phyloP scores from a whole-genome alignment of 1,140 invertebrate genomes.

The Drosophila truncata region DNA sequence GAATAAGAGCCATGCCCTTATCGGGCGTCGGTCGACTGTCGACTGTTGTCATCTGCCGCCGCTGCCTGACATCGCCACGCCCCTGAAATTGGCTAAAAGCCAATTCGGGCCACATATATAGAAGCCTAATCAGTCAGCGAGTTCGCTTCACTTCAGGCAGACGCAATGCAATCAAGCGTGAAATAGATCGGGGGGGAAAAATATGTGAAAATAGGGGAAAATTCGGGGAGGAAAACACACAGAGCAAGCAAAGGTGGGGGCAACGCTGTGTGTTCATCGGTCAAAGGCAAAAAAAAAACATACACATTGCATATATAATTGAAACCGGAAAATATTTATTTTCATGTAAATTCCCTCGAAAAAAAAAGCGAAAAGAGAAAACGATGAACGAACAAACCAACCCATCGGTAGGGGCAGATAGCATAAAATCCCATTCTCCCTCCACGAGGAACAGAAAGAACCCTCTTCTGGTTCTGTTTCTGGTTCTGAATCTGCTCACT shows the following conservation, averaged over 20 bases:
- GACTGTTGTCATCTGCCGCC: slow-evolving; percentile 44
- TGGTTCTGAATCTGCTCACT: slow-evolving; percentile 35
- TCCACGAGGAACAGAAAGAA: slow-evolving; percentile 27
- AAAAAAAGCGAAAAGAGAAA: slow-evolving; percentile 20
- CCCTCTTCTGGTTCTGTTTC: slow-evolving; percentile 40
- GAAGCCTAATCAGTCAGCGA: slow-evolving; percentile 65
- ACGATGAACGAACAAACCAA: slow-evolving; percentile 25
- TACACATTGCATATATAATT: slow-evolving; percentile 74
- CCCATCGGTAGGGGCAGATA: slow-evolving; percentile 53
- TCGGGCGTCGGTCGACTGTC: slow-evolving; percentile 30
- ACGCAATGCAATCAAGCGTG: slow-evolving; percentile 80
- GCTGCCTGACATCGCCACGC: slow-evolving; percentile 27
- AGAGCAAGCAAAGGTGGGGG: slow-evolving; percentile 38
- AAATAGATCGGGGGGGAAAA: slow-evolving; percentile 63
- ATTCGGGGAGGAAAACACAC: slow-evolving; percentile 9
- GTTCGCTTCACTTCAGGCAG: slow-evolving; percentile 46
- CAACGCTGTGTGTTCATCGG: slow-evolving; percentile 28
- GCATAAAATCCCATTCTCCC: slow-evolving; percentile 58
- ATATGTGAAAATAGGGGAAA: slow-evolving; percentile 29
- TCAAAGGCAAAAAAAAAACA: slow-evolving; percentile 23
- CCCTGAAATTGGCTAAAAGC: slow-evolving; percentile 45
- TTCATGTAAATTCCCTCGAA: slow-evolving; percentile 81
- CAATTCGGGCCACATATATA: slow-evolving; percentile 37
- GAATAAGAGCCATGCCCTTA: slow-evolving; percentile 35
- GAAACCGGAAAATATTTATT: slow-evolving; percentile 85